Evolutionary conservation across 2,888 invertebrate genomes (phyloP).

Genomic region (Chaetogeoica ovagalla): DNA sequence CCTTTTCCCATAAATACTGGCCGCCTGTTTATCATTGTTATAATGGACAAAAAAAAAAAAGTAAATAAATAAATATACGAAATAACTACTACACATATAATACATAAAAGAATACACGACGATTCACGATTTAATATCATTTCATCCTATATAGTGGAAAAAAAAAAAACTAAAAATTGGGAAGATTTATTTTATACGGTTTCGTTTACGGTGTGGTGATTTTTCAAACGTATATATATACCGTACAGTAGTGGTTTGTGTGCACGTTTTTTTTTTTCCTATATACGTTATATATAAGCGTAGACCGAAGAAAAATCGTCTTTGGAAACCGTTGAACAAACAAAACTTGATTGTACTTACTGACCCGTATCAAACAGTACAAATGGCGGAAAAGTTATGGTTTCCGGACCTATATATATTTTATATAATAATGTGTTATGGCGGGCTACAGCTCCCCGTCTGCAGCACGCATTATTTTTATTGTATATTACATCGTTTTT

Average conservation of each 20-base stretch:
- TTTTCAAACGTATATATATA: slow-evolving; percentile 13
- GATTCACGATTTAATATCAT: slow-evolving; percentile 26
- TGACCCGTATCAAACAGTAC: slow-evolving; percentile 38
- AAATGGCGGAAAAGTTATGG: slow-evolving; percentile 52
- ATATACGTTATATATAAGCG: not conserved
- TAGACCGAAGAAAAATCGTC: slow-evolving; percentile 51
- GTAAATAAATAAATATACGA: not conserved
- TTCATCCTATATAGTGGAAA: not conserved
- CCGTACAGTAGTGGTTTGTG: slow-evolving; percentile 4
- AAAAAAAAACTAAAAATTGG: slow-evolving; percentile 14
- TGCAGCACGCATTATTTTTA: not conserved
- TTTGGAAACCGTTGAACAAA: slow-evolving; percentile 49
- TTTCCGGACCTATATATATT: slow-evolving; percentile 41
- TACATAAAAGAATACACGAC: not conserved
- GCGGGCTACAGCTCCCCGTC: slow-evolving; percentile 5
- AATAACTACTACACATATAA: not conserved
- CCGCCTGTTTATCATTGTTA: too few relatives aligned
- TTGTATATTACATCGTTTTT: not conserved
- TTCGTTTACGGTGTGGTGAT: slow-evolving; percentile 51
- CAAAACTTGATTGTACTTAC: slow-evolving; percentile 51
- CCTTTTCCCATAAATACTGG: too few relatives aligned
- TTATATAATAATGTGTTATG: not conserved
- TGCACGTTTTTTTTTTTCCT: slow-evolving; percentile 4
- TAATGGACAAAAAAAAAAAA: too few relatives aligned
- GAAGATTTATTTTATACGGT: slow-evolving; percentile 52